A percentile compares a stretch with the other conserved stretches of the same genome.
These are phyloP conservation scores for Erithacus rubecula DNA, from an alignment of 2,797 vertebrate species.

Conservation along the genomic window DNA sequence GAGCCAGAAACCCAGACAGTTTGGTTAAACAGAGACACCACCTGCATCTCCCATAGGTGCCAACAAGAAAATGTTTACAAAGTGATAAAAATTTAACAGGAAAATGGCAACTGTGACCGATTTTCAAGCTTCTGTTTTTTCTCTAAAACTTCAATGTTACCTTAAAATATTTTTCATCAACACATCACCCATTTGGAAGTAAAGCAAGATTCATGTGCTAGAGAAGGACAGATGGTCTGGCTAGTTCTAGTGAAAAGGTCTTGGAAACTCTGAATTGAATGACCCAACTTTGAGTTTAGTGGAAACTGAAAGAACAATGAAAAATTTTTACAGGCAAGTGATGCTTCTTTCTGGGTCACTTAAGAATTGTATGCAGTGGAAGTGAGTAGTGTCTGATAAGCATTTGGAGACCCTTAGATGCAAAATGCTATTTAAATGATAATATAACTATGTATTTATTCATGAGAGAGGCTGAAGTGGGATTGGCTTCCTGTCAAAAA, in stretches of 20 bases:
- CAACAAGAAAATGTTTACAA: not conserved
- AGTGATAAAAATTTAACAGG: not conserved
- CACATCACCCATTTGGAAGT: not conserved
- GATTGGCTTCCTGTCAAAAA: conserved; percentile 43
- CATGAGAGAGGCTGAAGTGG: not conserved
- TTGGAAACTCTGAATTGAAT: not conserved
- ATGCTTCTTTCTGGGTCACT: not conserved
- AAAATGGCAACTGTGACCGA: not conserved
- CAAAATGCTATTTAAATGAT: conserved; percentile 1
- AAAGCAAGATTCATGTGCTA: not conserved
- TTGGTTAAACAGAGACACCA: not conserved
- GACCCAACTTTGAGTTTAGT: not conserved
- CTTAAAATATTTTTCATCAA: not conserved
- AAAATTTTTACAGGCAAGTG: not conserved
- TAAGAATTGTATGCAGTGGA: not conserved
- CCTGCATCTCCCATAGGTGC: not conserved
- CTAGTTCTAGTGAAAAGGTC: not conserved
- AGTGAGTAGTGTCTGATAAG: not conserved
- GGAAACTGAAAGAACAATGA: not conserved
- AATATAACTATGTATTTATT: conserved; percentile 26
- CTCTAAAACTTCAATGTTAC: not conserved
- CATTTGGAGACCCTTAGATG: not conserved
- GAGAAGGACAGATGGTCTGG: not conserved
- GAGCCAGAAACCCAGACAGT: not conserved
- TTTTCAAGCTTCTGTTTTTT: not conserved